Evolutionary conservation across 2,888 invertebrate genomes (phyloP).

Genomic region (Noctua comes): DNA sequence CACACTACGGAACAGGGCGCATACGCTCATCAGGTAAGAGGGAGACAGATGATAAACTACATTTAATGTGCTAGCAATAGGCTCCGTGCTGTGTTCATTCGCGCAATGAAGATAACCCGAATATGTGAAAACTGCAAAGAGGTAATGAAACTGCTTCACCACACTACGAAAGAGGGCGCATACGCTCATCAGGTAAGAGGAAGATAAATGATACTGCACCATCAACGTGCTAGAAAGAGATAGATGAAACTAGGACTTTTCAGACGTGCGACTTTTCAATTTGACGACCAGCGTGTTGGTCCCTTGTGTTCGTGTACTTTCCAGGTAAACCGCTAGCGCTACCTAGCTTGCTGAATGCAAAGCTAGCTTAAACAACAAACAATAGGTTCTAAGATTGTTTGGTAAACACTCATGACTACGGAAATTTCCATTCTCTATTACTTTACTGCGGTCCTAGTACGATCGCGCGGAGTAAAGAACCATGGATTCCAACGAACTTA

Average conservation of each 20-base stretch:
- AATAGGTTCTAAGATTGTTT: neutral
- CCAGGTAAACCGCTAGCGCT: neutral
- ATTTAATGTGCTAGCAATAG: neutral
- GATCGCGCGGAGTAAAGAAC: too few species aligned
- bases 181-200: conserved; percentile 70
- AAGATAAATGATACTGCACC: neutral
- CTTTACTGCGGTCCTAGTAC: neutral
- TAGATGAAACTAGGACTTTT: neutral
- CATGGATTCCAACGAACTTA: too few species aligned
- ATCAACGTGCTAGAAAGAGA: neutral
- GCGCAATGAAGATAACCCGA: fast-evolving
- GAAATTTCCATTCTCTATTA: neutral
- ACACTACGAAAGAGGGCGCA: conserved; percentile 76
- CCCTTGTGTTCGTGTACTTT: neutral
- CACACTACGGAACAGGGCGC: conserved; percentile 75
- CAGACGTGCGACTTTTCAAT: neutral
- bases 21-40: conserved; percentile 80
- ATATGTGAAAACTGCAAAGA: too few species aligned
- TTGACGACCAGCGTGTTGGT: neutral
- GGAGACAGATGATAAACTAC: neutral
- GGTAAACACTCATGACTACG: neutral
- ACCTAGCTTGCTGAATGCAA: neutral
- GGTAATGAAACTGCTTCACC: conserved; percentile 66
- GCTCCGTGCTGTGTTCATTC: neutral
- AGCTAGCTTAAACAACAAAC: neutral